Evolutionary conservation across 1,140 invertebrate genomes (phyloP), one percentile per base, ranked within the genome.

Genomic region (Caenorhabditis latens): DNA sequence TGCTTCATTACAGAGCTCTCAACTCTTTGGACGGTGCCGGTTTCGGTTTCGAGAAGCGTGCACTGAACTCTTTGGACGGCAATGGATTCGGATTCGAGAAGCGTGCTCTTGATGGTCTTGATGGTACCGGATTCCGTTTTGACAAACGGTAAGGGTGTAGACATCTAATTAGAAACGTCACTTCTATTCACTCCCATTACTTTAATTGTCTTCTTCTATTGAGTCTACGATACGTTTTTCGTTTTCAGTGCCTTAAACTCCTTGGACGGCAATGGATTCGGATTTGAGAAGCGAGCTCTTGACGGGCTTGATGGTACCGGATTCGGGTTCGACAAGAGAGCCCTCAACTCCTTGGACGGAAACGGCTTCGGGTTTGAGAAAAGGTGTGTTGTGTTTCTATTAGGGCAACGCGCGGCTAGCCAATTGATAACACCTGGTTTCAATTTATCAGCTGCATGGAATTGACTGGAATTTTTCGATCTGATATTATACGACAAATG

Each of bases 21-120:
- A 79, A 79, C 46, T 79, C 71, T 8, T 14, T 84, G 53, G 82
- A 84, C 82, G 82, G 82, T 58, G 82, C 53, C 19, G 82, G 82
- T 11, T 84, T 84, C 82, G 82, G 82, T n/a, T 84, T 84, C 82
- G 82, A 84, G 53, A 84, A 84, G 82, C 53, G 82, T 57, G 82
- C 82, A 42, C 40, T 84, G 82, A 61, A 84, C 55, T 61, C 53
- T 6, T 21, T 84, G 48, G 82, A 84, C 19, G 53, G 53, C n/a
- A 32, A 57, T 42, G 82, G 55, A n/a, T 84, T 84, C n/a, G 82
- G 82, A 8, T 84, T 84, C 46, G 82, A 84, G 53, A 84, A 84
- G 21, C 82, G 82, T 42, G 82, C 82, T 58, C 24, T 84, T 13
- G 57, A 84, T 84, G 53, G 53, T 84, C 82, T 84, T 46, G 82